Base-by-base conservation (phyloP, 2,888 invertebrate genomes). In the Agonopterix arenella region DNA sequence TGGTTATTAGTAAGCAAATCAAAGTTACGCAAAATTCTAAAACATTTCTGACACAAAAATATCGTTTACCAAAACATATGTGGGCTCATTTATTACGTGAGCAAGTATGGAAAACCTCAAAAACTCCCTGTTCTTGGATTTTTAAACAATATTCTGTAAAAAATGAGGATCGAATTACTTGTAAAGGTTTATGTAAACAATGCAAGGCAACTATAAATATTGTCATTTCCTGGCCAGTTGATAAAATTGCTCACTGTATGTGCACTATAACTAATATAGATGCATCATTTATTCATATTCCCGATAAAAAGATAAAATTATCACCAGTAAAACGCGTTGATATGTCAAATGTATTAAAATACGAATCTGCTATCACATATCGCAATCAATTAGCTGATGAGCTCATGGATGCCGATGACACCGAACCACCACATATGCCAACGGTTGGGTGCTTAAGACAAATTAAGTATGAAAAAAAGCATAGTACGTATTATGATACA, bases 391-490 rank as follows among this genome's bases (percentile, higher is more conserved):
- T 52, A 46, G 50, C 52, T 10, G 36, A 51, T 52, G 44, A 49
- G 44, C 11, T 49, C 8, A 49, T 54, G 48, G 11, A 47, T 42
- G 11, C 46, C 45, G 49, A 37, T 48, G 51, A 51, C n/a, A n/a
- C 43, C 52, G 56, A 56, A 52, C 53, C 55, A 36, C 10, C 52
- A 43, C 52, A 53, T 46, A 41, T 54, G 49, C 54, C 56, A 42
- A 58, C 54, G 46, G 48, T 48, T n/a, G 53, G 53, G 11, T 49
- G 47, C 37, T 45, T 58, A 48, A 43, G 58, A 16, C 58, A 58
- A 52, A 58, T 56, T 48, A 56, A 58, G 48, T 48, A 54, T 45
- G 58, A 58, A 51, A n/a, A 48, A 41, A 51, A 52, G 16, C 48
- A 46, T 43, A 54, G 50, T 43, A 51, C 50, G 44, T 40, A 49